These are phyloP conservation scores for Heliconius nattereri DNA, from an alignment of 1,140 invertebrate species.

Conservation along the genomic window DNA sequence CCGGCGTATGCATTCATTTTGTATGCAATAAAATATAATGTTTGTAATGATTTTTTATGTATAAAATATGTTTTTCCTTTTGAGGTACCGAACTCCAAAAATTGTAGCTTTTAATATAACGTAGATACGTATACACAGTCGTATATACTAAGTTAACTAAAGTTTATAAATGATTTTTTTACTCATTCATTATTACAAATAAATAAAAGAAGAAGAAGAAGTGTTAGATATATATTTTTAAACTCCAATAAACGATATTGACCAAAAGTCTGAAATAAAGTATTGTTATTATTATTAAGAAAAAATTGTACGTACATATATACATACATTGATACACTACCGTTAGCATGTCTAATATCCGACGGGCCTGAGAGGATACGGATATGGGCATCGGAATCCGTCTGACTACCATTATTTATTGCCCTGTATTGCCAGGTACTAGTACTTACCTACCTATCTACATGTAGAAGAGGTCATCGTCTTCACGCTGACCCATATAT, in stretches of 20 bases:
- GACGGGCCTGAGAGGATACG: constrained; percentile 19
- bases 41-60: too few relatives aligned
- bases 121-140: not conserved
- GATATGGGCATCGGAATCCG: constrained; percentile 34
- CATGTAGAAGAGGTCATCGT: constrained; percentile 22
- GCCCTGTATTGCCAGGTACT: not conserved
- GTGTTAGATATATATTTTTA: not conserved
- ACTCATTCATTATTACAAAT: too few relatives aligned
- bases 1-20: too few relatives aligned
- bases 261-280: not conserved
- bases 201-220: too few relatives aligned
- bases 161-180: too few relatives aligned
- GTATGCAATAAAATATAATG: too few relatives aligned
- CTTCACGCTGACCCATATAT: constrained; percentile 20
- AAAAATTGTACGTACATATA: too few relatives aligned
- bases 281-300: not conserved
- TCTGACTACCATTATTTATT: constrained; percentile 32
- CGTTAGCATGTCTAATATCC: not conserved
- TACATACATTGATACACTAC: not conserved
- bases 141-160: too few relatives aligned
- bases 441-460: not conserved
- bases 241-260: too few relatives aligned
- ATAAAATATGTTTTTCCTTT: too few relatives aligned
- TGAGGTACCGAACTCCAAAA: too few relatives aligned
- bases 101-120: too few relatives aligned